Evolutionary conservation across 1,140 invertebrate species (phyloP).

Genomic region (Aradophagus sp.): DNA sequence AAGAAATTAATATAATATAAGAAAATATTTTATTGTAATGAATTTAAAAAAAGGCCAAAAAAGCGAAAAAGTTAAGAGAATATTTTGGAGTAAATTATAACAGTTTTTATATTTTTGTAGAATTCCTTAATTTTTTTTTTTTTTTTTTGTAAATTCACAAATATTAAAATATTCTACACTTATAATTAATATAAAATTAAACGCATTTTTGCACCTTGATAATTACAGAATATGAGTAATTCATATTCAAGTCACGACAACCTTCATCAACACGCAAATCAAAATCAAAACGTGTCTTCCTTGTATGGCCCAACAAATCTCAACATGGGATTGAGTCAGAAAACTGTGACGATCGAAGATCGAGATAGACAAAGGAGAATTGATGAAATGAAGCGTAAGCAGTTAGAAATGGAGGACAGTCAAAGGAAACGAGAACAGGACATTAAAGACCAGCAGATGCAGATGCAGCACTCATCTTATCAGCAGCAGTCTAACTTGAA

Average conservation of each 20-base stretch:
- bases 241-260: conserved; percentile 58
- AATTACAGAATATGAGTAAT: conserved; percentile 49
- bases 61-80: too few relatives aligned
- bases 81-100: too few relatives aligned
- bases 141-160: too few relatives aligned
- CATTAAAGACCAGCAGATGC: conserved; percentile 64
- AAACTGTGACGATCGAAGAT: conserved; percentile 66
- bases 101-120: too few relatives aligned
- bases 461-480: conserved; percentile 66
- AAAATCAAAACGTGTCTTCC: conserved; percentile 53
- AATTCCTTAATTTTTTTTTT: too few relatives aligned
- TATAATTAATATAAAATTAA: too few relatives aligned
- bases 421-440: conserved; percentile 74
- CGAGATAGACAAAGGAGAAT: conserved; percentile 75
- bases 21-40: too few relatives aligned
- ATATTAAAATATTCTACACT: too few relatives aligned
- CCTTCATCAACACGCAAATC: conserved; percentile 53
- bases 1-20: too few relatives aligned
- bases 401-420: conserved; percentile 73
- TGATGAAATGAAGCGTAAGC: conserved; percentile 76
- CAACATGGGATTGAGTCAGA: conserved; percentile 60
- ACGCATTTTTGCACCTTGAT: conserved; percentile 2
- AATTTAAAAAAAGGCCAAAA: too few relatives aligned
- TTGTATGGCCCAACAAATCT: conserved; percentile 54
- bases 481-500: conserved; percentile 63